These are phyloP conservation scores for Acropternis orthonyx DNA, from an alignment of 2,797 vertebrate species.

Conservation along the genomic window DNA sequence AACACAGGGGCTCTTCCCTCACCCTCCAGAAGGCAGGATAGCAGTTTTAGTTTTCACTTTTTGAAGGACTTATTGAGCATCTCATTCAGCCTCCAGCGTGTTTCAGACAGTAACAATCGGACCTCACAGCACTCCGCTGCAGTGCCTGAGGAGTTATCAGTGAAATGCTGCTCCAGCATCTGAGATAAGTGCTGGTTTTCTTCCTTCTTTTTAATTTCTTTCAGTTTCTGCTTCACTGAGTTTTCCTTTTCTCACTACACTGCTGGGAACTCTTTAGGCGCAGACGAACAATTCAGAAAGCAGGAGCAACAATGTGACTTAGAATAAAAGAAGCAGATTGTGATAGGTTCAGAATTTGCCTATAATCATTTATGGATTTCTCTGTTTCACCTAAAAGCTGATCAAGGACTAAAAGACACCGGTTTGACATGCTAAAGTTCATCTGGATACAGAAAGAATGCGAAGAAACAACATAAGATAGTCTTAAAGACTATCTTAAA, in stretches of 20 bases:
- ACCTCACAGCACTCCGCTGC: neutral
- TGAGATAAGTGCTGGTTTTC: neutral
- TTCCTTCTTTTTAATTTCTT: neutral
- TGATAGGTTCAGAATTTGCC: neutral
- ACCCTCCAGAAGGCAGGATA: neutral
- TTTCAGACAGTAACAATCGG: neutral
- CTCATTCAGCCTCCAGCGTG: neutral
- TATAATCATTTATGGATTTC: neutral
- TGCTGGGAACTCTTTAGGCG: neutral
- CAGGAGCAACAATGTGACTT: neutral
- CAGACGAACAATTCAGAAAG: neutral
- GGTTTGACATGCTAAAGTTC: neutral
- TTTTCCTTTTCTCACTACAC: neutral
- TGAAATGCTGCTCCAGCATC: neutral
- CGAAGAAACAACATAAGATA: neutral
- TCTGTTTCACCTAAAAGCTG: neutral
- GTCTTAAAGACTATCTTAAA: too few species aligned
- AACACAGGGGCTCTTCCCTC: neutral
- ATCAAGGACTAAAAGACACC: neutral
- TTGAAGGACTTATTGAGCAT: conserved; percentile 1
- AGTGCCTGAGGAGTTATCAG: neutral
- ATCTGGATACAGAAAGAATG: neutral
- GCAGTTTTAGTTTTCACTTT: conserved; percentile 14
- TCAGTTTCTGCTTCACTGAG: neutral
- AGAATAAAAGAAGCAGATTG: neutral